A percentile compares a stretch with the other conserved stretches of the same genome.
phyloP scores from a whole-genome alignment of 2,888 invertebrate genomes.

The Eumerus sabulonum region DNA sequence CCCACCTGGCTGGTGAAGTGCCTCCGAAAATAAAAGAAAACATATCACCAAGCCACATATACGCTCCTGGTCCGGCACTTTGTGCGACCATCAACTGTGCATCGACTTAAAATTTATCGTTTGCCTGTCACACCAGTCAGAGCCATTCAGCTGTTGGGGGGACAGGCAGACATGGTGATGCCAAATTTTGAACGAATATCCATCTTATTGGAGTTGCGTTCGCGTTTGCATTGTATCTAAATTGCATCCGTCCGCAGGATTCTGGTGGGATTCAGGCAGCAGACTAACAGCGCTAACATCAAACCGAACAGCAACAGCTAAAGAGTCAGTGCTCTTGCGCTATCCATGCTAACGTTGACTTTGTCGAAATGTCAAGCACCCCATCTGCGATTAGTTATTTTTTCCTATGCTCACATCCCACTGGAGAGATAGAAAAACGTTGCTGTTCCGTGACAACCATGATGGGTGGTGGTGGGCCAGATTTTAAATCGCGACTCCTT shows the following conservation, averaged over 20 bases:
- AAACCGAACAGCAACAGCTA: slow-evolving; percentile 28
- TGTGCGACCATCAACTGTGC: not conserved
- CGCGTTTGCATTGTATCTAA: slow-evolving; percentile 29
- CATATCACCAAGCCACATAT: slow-evolving; percentile 1
- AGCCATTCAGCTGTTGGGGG: not conserved
- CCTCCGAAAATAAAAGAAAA: slow-evolving; percentile 1
- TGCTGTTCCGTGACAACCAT: too few species aligned
- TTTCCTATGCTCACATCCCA: not conserved
- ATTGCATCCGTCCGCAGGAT: slow-evolving; percentile 26
- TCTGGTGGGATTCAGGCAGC: not conserved
- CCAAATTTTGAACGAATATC: slow-evolving; percentile 37
- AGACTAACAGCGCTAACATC: too few species aligned
- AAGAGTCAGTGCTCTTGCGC: slow-evolving; percentile 39
- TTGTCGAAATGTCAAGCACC: slow-evolving; percentile 16
- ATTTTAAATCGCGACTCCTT: slow-evolving; percentile 38
- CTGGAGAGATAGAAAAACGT: too few species aligned
- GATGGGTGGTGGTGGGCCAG: not conserved
- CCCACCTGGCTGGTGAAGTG: not conserved
- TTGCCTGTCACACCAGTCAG: slow-evolving; percentile 15
- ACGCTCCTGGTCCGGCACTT: not conserved
- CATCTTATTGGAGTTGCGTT: slow-evolving; percentile 22
- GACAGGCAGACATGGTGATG: not conserved
- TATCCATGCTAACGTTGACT: not conserved
- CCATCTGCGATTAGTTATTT: not conserved
- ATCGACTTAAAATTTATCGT: slow-evolving; percentile 22